Conservation (phyloP, 2,113 vertebrate species). For the Sylvia atricapilla region DNA sequence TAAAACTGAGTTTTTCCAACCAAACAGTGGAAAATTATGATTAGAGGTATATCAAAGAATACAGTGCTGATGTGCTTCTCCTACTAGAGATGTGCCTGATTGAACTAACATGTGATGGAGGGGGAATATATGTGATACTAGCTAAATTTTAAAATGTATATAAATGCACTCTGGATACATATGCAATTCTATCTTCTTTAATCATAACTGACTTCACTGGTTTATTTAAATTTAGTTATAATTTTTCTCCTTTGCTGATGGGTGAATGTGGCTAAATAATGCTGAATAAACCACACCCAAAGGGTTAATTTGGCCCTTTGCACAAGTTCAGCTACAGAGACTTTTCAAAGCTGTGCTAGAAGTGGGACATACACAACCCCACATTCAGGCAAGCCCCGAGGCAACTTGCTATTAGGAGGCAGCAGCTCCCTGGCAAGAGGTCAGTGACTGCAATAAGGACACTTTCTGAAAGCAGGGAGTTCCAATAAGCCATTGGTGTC, state of each 20-base stretch:
- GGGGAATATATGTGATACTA: not conserved
- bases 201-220: not conserved
- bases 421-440: not conserved
- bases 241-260: not conserved
- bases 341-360: not conserved
- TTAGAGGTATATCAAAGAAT: not conserved
- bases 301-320: not conserved
- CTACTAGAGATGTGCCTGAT: not conserved
- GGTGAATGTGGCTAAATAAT: not conserved
- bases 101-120: not conserved
- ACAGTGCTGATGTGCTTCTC: not conserved
- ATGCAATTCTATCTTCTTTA: not conserved
- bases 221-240: not conserved
- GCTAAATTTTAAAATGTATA: not conserved
- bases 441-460: not conserved
- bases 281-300: not conserved
- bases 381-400: not conserved
- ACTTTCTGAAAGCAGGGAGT: not conserved
- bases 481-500: accelerated
- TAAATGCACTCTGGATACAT: not conserved
- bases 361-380: not conserved
- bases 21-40: not conserved
- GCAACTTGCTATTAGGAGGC: not conserved
- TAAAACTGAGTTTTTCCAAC: not conserved
- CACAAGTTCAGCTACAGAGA: not conserved